Evolutionary conservation across 2,797 vertebrate genomes (phyloP).

Genomic region (Coregonus suidteri): DNA sequence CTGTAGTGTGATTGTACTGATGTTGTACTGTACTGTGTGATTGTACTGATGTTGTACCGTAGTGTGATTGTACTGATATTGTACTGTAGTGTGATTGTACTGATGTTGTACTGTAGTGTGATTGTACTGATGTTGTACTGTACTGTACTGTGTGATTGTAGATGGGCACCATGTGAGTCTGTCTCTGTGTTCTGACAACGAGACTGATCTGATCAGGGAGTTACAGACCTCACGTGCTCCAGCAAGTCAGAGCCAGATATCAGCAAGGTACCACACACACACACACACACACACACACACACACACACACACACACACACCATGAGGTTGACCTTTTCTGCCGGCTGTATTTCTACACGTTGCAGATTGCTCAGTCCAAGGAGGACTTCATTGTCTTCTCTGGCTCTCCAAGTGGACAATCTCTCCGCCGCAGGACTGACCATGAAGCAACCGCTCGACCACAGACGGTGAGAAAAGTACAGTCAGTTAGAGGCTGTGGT

Average conservation of each 20-base stretch:
- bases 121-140: constrained; percentile 5
- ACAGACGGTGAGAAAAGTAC: constrained; percentile 8
- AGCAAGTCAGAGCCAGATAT: constrained; percentile 96
- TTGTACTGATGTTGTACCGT: too few relatives aligned
- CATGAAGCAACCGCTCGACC: constrained; percentile 43
- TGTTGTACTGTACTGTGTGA: too few relatives aligned
- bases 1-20: too few relatives aligned
- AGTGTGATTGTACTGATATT: too few relatives aligned
- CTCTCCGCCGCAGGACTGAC: constrained; percentile 68
- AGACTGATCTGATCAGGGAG: constrained; percentile 88
- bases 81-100: neutral
- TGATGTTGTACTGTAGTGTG: neutral
- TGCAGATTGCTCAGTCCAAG: constrained; percentile 84
- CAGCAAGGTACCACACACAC: constrained; percentile 80
- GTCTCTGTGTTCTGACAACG: constrained; percentile 85
- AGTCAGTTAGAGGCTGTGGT: too few relatives aligned
- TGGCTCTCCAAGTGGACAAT: constrained; percentile 62
- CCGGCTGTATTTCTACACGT: constrained; percentile 1
- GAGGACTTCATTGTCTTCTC: constrained; percentile 82
- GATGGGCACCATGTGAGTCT: constrained; percentile 69
- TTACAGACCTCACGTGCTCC: constrained; percentile 90
- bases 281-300: constrained; percentile 3
- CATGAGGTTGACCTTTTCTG: neutral
- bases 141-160: constrained; percentile 32
- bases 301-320: neutral